Conservation (phyloP, 2,888 invertebrate species). For the Stramonita haemastoma region DNA sequence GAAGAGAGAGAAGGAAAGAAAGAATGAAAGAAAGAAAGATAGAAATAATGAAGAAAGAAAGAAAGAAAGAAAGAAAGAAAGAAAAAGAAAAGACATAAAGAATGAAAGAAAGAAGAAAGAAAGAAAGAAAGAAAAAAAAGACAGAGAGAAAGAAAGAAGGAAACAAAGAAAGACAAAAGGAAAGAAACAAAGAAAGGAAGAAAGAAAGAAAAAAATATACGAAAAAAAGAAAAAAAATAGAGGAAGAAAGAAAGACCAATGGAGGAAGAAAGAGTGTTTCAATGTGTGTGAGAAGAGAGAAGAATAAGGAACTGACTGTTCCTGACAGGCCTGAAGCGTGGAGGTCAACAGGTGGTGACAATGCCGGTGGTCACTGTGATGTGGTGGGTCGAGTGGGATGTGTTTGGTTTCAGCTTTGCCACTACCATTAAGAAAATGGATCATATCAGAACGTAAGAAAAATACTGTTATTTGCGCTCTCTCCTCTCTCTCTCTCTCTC, state of each 20-base stretch:
- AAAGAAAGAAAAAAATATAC: not conserved
- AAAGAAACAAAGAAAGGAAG: not conserved
- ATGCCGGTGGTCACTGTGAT: too few relatives aligned
- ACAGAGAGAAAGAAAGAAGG: not conserved
- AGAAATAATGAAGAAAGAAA: not conserved
- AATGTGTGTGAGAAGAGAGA: too few relatives aligned
- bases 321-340: too few relatives aligned
- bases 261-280: not conserved
- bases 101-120: not conserved
- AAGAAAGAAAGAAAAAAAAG: not conserved
- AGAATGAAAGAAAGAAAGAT: not conserved
- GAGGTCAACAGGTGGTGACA: too few relatives aligned
- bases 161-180: not conserved
- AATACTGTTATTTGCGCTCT: not conserved
- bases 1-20: not conserved
- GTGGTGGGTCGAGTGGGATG: too few relatives aligned
- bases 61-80: not conserved
- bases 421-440: too few relatives aligned
- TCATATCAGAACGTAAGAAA: too few relatives aligned
- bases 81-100: not conserved
- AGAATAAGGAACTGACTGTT: too few relatives aligned
- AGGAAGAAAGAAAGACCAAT: not conserved
- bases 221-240: not conserved
- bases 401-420: too few relatives aligned
- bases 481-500: not conserved